phyloP scores from a whole-genome alignment of 2,113 vertebrate genomes.

The Aptenodytes patagonicus region DNA sequence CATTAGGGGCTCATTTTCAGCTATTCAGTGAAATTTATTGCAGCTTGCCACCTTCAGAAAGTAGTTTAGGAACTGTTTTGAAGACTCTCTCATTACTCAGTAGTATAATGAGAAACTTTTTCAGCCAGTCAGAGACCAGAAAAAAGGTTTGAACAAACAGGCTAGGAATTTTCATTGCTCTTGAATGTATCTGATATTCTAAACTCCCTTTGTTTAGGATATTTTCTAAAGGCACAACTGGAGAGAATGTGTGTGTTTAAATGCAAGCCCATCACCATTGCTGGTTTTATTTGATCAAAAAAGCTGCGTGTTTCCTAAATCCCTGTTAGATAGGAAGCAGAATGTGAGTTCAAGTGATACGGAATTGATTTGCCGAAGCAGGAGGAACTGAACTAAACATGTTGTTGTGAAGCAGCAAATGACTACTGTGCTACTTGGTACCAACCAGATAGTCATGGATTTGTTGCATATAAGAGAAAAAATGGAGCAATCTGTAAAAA shows the following conservation, averaged over 20 bases:
- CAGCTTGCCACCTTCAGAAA: constrained; percentile 1
- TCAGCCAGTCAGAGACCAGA: neutral
- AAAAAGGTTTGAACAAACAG: neutral
- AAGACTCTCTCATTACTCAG: neutral
- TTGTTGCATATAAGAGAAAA: neutral
- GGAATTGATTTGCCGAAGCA: neutral
- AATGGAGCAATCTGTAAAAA: neutral
- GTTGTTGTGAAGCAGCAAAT: neutral
- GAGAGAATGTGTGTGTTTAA: neutral
- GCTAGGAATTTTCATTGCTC: neutral
- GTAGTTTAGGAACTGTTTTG: neutral
- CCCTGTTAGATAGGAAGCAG: neutral
- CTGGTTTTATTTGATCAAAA: neutral
- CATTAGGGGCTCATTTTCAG: constrained; percentile 21
- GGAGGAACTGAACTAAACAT: neutral
- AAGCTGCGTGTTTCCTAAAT: neutral
- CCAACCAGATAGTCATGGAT: neutral
- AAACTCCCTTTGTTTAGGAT: neutral
- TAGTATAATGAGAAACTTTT: neutral
- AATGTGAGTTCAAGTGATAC: neutral
- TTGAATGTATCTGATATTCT: neutral
- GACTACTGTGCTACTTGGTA: neutral
- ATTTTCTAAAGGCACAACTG: neutral
- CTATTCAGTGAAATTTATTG: constrained; percentile 7
- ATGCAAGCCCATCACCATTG: neutral